Percentiles rank a stretch among this genome's conserved stretches.
Conservation (phyloP, 2,888 invertebrate species). For the Drosophila formosana region DNA sequence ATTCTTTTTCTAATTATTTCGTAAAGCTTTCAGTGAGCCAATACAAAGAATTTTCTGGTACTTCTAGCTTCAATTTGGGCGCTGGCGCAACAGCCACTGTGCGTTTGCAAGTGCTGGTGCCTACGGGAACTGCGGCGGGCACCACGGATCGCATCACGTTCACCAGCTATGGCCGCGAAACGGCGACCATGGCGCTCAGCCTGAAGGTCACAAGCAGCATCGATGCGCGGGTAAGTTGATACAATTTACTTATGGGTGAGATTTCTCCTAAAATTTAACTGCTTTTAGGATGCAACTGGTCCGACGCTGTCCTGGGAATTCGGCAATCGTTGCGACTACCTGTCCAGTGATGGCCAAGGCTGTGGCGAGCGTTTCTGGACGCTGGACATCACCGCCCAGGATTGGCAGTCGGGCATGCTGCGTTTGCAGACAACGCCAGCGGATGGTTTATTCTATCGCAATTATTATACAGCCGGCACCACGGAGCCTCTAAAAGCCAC, state of each 20-base stretch:
- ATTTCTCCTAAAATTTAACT: not conserved
- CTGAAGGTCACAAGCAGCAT: slow-evolving; percentile 84
- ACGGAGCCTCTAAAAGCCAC: slow-evolving; percentile 88
- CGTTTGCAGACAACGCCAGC: slow-evolving; percentile 87
- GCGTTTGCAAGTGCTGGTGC: slow-evolving; percentile 86
- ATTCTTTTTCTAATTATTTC: too few species aligned
- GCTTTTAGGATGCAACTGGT: slow-evolving; percentile 86
- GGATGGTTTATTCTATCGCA: slow-evolving; percentile 87
- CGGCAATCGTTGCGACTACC: slow-evolving; percentile 87
- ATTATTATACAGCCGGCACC: slow-evolving; percentile 89
- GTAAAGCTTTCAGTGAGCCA: too few species aligned
- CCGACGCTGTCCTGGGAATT: slow-evolving; percentile 88
- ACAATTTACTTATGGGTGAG: not conserved
- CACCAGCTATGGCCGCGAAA: slow-evolving; percentile 86
- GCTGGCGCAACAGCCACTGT: slow-evolving; percentile 86
- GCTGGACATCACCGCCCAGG: slow-evolving; percentile 89
- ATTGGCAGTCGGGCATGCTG: slow-evolving; percentile 88
- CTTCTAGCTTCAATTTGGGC: slow-evolving; percentile 71
- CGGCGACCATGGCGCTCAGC: slow-evolving; percentile 84
- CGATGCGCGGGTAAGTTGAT: slow-evolving; percentile 76
- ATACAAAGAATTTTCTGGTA: slow-evolving; percentile 24
- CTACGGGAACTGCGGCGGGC: slow-evolving; percentile 86
- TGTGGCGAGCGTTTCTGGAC: slow-evolving; percentile 90
- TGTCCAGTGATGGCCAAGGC: slow-evolving; percentile 84
- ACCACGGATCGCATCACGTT: slow-evolving; percentile 88